These are phyloP conservation scores for Cosmorhoe ocellata DNA, from an alignment of 2,888 invertebrate species.

Conservation along the genomic window DNA sequence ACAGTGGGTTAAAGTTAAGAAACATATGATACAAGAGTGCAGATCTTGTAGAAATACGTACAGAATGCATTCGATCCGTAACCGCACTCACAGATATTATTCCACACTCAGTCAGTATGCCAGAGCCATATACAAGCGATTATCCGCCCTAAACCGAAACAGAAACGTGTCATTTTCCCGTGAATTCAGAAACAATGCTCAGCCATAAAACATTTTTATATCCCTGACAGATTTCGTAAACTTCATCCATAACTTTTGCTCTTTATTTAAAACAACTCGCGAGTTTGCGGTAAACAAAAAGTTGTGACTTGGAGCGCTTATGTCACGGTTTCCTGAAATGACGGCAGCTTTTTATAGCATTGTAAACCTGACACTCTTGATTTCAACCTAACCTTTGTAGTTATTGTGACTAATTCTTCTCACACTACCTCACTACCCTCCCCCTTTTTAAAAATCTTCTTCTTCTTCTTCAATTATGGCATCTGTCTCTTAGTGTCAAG, in stretches of 20 bases:
- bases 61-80: too few species aligned
- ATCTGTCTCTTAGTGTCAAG: too few species aligned
- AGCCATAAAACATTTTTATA: slow-evolving; percentile 24
- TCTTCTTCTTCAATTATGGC: too few species aligned
- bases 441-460: too few species aligned
- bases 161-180: slow-evolving; percentile 11
- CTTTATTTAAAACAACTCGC: slow-evolving; percentile 27
- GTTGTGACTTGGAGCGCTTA: slow-evolving; percentile 30
- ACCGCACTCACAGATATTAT: too few species aligned
- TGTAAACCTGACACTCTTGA: too few species aligned
- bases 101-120: neutral
- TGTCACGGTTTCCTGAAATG: neutral
- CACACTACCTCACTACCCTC: too few species aligned
- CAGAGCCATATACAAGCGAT: slow-evolving; percentile 1
- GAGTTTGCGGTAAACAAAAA: slow-evolving; percentile 51
- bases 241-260: slow-evolving; percentile 27
- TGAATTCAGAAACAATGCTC: slow-evolving; percentile 8
- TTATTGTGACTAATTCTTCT: too few species aligned
- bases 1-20: too few species aligned
- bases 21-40: too few species aligned
- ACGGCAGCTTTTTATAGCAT: neutral
- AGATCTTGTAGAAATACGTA: too few species aligned
- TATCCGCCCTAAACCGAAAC: neutral
- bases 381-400: too few species aligned
- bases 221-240: slow-evolving; percentile 25